Evolutionary conservation across 2,113 vertebrate genomes (phyloP).

Genomic region (Alouatta palliata): DNA sequence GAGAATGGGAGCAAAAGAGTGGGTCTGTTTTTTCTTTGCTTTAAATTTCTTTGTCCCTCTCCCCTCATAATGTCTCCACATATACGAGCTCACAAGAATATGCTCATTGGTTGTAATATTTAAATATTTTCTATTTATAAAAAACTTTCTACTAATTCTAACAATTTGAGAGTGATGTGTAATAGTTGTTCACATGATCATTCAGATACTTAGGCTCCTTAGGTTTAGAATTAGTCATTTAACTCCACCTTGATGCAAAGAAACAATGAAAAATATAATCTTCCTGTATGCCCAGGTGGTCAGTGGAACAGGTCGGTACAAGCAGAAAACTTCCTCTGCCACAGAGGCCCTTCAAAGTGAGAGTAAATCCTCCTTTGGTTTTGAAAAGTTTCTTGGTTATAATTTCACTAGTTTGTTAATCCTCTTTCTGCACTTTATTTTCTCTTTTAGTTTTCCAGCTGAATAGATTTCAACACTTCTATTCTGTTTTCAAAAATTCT

Average conservation of each 20-base stretch:
- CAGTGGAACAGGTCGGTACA: neutral
- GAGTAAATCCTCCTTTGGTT: neutral
- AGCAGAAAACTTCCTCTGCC: neutral
- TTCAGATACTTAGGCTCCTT: neutral
- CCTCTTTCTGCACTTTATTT: neutral
- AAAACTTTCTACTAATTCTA: neutral
- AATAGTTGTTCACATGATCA: neutral
- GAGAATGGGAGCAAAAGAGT: neutral
- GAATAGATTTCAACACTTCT: slow-evolving; percentile 11
- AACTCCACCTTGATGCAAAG: neutral
- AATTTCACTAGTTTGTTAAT: slow-evolving; percentile 21
- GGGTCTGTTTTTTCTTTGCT: neutral
- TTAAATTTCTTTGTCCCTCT: neutral
- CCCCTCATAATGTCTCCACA: neutral
- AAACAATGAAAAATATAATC: neutral
- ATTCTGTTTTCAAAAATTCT: neutral
- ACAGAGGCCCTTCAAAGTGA: neutral
- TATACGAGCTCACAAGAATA: neutral
- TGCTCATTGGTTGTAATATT: neutral
- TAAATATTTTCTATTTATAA: neutral
- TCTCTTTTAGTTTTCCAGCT: neutral
- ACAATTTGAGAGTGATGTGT: neutral
- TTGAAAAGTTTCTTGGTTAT: neutral
- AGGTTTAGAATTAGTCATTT: neutral
- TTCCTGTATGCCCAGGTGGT: neutral